Percentiles rank a stretch among this genome's conserved stretches.
Evolutionary conservation across 2,888 invertebrate species (phyloP).

Genomic region (Eupithecia inturbata): DNA sequence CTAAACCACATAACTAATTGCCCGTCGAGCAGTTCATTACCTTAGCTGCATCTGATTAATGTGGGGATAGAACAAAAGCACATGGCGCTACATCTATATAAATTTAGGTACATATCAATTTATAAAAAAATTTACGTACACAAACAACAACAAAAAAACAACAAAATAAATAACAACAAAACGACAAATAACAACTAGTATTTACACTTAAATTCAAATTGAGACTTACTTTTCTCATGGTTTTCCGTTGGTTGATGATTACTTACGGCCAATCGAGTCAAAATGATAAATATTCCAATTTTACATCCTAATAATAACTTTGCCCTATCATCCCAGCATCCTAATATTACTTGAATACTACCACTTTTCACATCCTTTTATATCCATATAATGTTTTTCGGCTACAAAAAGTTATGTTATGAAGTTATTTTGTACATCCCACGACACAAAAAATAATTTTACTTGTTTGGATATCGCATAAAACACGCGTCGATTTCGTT

Average conservation of each 20-base stretch:
- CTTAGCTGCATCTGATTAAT: slow-evolving; percentile 6
- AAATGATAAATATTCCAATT: not conserved
- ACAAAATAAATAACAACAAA: too few relatives aligned
- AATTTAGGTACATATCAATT: too few relatives aligned
- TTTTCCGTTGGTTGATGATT: not conserved
- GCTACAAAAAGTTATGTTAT: slow-evolving; percentile 28
- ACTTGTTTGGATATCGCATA: slow-evolving; percentile 38
- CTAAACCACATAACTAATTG: not conserved
- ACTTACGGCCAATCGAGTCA: not conserved
- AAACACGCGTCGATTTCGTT: slow-evolving; percentile 44
- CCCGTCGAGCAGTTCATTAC: slow-evolving; percentile 3
- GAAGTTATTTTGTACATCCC: slow-evolving; percentile 29
- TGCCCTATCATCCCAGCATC: not conserved
- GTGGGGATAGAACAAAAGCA: not conserved
- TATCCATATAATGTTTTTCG: slow-evolving; percentile 19
- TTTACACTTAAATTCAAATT: not conserved
- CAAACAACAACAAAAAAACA: too few relatives aligned
- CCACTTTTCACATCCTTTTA: slow-evolving; percentile 27
- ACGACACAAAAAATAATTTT: slow-evolving; percentile 28
- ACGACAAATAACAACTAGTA: too few relatives aligned
- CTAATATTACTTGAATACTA: slow-evolving; percentile 19
- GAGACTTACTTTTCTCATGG: not conserved
- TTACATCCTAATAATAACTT: slow-evolving; percentile 4
- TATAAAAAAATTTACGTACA: too few relatives aligned
- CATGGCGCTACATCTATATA: not conserved